phyloP scores from a whole-genome alignment of 2,888 invertebrate species.

The Drosophila anceps region DNA sequence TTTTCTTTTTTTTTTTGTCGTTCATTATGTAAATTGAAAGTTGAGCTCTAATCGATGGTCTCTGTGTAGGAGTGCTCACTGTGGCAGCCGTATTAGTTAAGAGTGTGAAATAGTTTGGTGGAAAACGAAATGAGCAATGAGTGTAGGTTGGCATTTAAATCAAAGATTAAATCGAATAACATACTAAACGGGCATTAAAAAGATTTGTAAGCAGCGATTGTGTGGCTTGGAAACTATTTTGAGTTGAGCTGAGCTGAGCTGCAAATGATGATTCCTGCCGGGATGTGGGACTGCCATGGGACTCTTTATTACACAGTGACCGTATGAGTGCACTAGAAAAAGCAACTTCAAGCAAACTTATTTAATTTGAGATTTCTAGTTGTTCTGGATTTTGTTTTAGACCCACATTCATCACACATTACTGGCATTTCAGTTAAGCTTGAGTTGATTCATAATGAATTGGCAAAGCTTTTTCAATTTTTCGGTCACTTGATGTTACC shows the following conservation, averaged over 20 bases:
- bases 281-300: background rate
- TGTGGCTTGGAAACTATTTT: background rate
- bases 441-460: background rate
- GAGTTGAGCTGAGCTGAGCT: background rate
- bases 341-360: too few species aligned
- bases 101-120: conserved; percentile 17
- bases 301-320: background rate
- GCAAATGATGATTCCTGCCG: background rate
- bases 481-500: background rate
- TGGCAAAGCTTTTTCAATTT: background rate
- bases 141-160: conserved; percentile 12
- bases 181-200: background rate
- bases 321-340: too few species aligned
- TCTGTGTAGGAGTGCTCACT: conserved; percentile 24
- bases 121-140: background rate
- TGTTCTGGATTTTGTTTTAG: too few species aligned
- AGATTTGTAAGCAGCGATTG: background rate
- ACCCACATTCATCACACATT: too few species aligned
- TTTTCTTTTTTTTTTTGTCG: background rate
- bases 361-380: too few species aligned
- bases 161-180: conserved; percentile 12
- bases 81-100: background rate
- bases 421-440: too few species aligned
- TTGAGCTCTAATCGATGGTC: conserved; percentile 12
- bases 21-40: conserved; percentile 43